These are phyloP conservation scores for Polyommatus icarus DNA, from an alignment of 2,888 invertebrate genomes.

Conservation along the genomic window DNA sequence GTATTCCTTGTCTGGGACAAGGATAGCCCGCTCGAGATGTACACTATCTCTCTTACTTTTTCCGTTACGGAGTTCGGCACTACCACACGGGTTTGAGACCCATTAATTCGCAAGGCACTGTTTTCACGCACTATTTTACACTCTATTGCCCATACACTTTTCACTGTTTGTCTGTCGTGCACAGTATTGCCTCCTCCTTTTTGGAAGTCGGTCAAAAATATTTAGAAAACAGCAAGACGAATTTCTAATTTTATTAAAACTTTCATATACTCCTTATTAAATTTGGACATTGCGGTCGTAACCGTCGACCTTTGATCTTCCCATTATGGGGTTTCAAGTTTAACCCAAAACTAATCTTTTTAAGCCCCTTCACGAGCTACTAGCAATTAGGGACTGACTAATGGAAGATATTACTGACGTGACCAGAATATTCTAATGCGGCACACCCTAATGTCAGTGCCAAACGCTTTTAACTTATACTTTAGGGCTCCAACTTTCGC, in stretches of 20 bases:
- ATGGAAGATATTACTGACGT: constrained; percentile 18
- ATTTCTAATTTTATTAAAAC: neutral
- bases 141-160: too few species aligned
- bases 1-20: too few species aligned
- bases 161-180: too few species aligned
- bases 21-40: too few species aligned
- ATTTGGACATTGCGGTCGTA: neutral
- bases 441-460: neutral
- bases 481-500: neutral
- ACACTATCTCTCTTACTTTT: too few species aligned
- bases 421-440: neutral
- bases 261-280: neutral
- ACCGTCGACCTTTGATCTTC: neutral
- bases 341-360: neutral
- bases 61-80: too few species aligned
- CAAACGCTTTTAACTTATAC: neutral
- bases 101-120: too few species aligned
- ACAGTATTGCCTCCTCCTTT: too few species aligned
- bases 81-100: too few species aligned
- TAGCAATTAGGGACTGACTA: constrained; percentile 9
- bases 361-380: neutral
- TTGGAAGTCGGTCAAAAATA: too few species aligned
- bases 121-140: too few species aligned
- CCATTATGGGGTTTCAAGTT: neutral
- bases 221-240: neutral